phyloP scores from a whole-genome alignment of 2,888 invertebrate species.

The Fragum sueziense region DNA sequence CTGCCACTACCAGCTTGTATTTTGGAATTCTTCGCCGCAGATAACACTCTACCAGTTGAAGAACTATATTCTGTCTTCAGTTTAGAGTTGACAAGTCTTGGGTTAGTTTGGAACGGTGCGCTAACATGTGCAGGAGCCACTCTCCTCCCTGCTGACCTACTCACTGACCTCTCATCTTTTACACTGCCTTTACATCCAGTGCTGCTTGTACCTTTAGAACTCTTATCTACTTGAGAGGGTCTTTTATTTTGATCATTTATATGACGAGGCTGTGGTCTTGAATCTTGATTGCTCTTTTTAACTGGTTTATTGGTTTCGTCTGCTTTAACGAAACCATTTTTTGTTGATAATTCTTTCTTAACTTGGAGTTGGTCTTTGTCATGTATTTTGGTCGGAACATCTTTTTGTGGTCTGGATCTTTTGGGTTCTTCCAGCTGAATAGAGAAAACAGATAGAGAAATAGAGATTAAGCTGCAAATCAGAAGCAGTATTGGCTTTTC shows the following conservation, averaged over 20 bases:
- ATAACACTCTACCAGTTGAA: constrained; percentile 32
- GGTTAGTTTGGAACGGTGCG: constrained; percentile 75
- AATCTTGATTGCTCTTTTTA: not conserved
- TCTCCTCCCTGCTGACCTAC: constrained; percentile 11
- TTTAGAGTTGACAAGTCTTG: constrained; percentile 57
- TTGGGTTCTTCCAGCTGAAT: constrained; percentile 51
- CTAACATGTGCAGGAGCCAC: constrained; percentile 63
- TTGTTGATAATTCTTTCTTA: not conserved
- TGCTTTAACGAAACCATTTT: constrained; percentile 3
- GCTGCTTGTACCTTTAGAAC: not conserved
- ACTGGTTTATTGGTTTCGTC: not conserved
- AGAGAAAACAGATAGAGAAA: not conserved
- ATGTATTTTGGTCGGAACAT: constrained; percentile 2
- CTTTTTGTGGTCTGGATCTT: constrained; percentile 17
- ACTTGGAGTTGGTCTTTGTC: not conserved
- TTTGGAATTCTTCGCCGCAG: constrained; percentile 12
- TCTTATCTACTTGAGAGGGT: not conserved
- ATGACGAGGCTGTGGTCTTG: not conserved
- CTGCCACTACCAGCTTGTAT: constrained; percentile 4
- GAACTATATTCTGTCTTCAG: constrained; percentile 55
- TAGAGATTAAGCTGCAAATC: too few relatives aligned
- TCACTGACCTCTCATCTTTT: not conserved
- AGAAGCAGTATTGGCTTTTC: too few relatives aligned
- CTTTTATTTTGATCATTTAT: not conserved
- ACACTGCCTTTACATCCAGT: not conserved